Evolutionary conservation across 1,140 invertebrate species (phyloP).

Genomic region (Heliconius himera): DNA sequence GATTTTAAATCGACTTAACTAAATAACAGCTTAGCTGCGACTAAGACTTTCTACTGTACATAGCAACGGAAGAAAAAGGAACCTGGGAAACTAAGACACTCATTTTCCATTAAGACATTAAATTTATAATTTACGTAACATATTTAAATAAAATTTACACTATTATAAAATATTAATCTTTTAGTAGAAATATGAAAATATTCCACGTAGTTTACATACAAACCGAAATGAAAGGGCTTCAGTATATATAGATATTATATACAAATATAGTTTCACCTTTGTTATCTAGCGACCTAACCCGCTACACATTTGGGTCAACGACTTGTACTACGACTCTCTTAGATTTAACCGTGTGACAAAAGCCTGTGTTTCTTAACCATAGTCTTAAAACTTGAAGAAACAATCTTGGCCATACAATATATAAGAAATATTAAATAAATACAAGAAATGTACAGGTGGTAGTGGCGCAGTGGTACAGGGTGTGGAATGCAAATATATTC

Average conservation of each 20-base stretch:
- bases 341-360: constrained; percentile 16
- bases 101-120: too few species aligned
- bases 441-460: too few species aligned
- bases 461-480: too few species aligned
- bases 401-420: too few species aligned
- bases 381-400: background rate
- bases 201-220: background rate
- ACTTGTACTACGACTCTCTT: constrained; percentile 18
- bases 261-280: constrained; percentile 25
- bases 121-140: too few species aligned
- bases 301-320: constrained; percentile 35
- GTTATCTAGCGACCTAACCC: constrained; percentile 24
- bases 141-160: too few species aligned
- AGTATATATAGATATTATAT: background rate
- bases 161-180: background rate
- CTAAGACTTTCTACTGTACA: too few species aligned
- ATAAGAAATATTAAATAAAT: too few species aligned
- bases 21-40: background rate
- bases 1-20: background rate
- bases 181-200: background rate
- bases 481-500: too few species aligned
- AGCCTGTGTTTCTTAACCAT: background rate
- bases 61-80: too few species aligned
- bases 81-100: too few species aligned
- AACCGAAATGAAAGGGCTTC: background rate